Evolutionary conservation across 2,888 invertebrate species (phyloP).

Genomic region (Scrobipalpa costella): DNA sequence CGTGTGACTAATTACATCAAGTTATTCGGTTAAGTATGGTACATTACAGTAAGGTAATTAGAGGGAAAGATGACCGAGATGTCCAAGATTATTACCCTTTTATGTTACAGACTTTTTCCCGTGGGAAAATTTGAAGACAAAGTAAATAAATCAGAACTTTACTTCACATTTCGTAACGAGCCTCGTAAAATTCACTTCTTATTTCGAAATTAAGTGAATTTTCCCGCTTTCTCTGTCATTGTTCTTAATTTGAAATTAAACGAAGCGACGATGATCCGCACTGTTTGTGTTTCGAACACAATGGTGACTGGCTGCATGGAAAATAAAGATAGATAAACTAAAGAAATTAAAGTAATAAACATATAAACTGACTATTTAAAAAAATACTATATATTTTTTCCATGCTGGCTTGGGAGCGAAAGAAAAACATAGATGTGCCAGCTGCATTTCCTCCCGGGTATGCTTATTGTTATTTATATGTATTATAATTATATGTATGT

Average conservation of each 20-base stretch:
- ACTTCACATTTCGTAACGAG: not conserved
- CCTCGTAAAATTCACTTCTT: conserved; percentile 4
- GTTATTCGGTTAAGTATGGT: not conserved
- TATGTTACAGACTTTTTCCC: not conserved
- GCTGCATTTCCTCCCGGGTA: too few relatives aligned
- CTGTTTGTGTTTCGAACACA: conserved; percentile 36
- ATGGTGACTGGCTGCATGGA: conserved; percentile 10
- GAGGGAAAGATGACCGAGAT: not conserved
- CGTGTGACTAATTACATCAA: conserved; percentile 6
- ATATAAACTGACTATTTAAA: not conserved
- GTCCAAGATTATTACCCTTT: not conserved
- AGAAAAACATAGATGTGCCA: too few relatives aligned
- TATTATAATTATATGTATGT: too few relatives aligned
- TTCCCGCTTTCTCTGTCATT: conserved; percentile 39
- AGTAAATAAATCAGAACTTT: not conserved
- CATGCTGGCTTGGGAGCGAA: too few relatives aligned
- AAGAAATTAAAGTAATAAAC: not conserved
- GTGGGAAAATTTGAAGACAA: not conserved
- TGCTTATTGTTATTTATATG: too few relatives aligned
- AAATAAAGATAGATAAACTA: not conserved
- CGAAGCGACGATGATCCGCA: conserved; percentile 44
- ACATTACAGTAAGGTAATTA: conserved; percentile 4
- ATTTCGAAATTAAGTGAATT: conserved; percentile 30
- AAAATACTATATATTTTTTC: too few relatives aligned
- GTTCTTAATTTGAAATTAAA: conserved; percentile 38